A percentile compares a stretch with the other conserved stretches of the same genome.
Evolutionary conservation across 2,888 invertebrate species (phyloP).

Genomic region (Enoplolaimus lenunculus): DNA sequence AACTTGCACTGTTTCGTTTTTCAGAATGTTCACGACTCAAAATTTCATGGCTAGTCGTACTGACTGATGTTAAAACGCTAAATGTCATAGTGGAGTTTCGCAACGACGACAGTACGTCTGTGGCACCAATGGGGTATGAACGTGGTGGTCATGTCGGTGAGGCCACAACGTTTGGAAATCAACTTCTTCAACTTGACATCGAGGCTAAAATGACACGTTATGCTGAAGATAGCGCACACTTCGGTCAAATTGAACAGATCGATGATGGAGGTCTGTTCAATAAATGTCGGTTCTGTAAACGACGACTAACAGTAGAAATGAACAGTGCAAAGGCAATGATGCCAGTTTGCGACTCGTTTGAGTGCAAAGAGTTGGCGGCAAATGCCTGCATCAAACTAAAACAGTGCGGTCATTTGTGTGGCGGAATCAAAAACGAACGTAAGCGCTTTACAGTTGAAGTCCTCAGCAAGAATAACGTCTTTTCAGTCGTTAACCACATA

Average conservation of each 20-base stretch:
- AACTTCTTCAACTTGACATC: background rate
- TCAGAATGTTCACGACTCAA: conserved; percentile 73
- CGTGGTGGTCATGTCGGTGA: background rate
- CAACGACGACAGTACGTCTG: conserved; percentile 48
- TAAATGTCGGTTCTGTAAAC: conserved; percentile 77
- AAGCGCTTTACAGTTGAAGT: too few species aligned
- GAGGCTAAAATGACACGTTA: too few species aligned
- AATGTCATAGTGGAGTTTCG: conserved; percentile 69
- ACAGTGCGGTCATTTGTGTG: conserved; percentile 77
- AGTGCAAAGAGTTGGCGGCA: conserved; percentile 71
- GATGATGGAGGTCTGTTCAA: too few species aligned
- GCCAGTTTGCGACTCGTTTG: conserved; percentile 71
- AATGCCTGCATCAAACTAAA: conserved; percentile 68
- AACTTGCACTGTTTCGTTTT: too few species aligned
- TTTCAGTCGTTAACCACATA: too few species aligned
- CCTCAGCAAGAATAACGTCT: too few species aligned
- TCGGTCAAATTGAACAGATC: too few species aligned
- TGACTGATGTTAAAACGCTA: conserved; percentile 80
- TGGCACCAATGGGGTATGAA: background rate
- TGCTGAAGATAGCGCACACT: background rate
- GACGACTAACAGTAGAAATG: conserved; percentile 62
- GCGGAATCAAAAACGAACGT: conserved; percentile 69
- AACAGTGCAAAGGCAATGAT: conserved; percentile 40
- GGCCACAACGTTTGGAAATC: conserved; percentile 25
- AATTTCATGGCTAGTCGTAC: conserved; percentile 77